Evolutionary conservation across 2,113 vertebrate species (phyloP), one percentile per base, ranked within the genome.

Genomic region (Tachysurus vachellii): DNA sequence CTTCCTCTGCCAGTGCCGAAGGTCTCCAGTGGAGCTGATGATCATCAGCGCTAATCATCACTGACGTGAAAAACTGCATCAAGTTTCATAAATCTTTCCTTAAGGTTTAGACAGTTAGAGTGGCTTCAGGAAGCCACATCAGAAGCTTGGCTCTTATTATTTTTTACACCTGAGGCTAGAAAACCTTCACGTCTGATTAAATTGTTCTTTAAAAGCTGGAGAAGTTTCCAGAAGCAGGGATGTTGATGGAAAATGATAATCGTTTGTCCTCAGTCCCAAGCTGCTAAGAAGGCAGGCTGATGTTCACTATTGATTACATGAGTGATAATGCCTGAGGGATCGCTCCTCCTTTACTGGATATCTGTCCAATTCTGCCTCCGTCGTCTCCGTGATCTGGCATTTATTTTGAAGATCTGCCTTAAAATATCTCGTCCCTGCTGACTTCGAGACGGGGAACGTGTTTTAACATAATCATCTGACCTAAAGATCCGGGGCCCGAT

Each of bases 321-420:
- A 80, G 16, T 59, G 79, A 80, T 80, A 36, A 80, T 21, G 54
- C 54, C 79, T 21, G 2, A n/a, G 79, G 79, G 79, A 59, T 12
- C 21, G 23, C 26, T 59, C 31, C 79, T 36, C 28, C 28, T 57
- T 7, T 28, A 80, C 79, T 36, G 79, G 79, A 23, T 59, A 80
- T 59, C 54, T 59, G 79, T 80, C 79, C 31, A 17, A 59, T 80
- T 42, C 54, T 3, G 19, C 42, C 21, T 21, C 12, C 5, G 47
- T 6, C 79, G 4, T 80, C 54, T 59, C 79, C 79, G 79, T 80
- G 79, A 80, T 36, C 54, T 59, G 79, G 79, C 79, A 80, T 19
- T 80, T 59, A 80, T 80, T 80, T 13, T 42, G 54, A 80, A 42
- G 54, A 80, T 80, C 31, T 59, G 79, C 8, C 17, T 80, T 9